These are phyloP conservation scores for Rapana venosa DNA, from an alignment of 2,888 invertebrate species.

Conservation along the genomic window DNA sequence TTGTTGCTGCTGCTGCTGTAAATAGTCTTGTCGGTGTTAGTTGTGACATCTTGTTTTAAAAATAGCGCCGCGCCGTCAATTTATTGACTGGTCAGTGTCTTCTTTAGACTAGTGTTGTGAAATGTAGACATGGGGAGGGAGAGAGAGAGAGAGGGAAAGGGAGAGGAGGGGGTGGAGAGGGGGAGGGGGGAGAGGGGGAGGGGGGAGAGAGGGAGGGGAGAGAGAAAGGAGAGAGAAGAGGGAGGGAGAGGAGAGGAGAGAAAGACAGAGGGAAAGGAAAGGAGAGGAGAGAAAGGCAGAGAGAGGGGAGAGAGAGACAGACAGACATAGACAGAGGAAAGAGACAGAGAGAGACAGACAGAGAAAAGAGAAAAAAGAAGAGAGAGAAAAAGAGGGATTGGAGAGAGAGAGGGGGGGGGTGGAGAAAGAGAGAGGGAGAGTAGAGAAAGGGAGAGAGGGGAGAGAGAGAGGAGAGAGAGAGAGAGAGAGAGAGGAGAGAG, in stretches of 20 bases:
- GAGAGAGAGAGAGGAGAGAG: neutral
- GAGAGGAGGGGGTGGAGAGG: neutral
- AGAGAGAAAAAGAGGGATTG: neutral
- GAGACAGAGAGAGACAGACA: neutral
- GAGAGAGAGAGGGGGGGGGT: neutral
- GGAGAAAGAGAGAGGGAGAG: neutral
- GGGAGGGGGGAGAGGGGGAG: neutral
- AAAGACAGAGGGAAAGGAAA: neutral
- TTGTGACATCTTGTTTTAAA: too few relatives aligned
- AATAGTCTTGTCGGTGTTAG: too few relatives aligned
- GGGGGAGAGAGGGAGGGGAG: too few relatives aligned
- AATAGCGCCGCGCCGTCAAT: too few relatives aligned
- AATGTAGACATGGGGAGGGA: too few relatives aligned
- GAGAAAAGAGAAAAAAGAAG: neutral
- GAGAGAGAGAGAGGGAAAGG: too few relatives aligned
- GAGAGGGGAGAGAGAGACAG: neutral
- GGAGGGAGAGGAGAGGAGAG: neutral
- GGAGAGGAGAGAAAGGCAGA: neutral
- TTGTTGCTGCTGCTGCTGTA: too few relatives aligned
- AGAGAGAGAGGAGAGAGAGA: neutral
- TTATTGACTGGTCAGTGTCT: too few relatives aligned
- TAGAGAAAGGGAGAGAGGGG: neutral
- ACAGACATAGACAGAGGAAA: neutral
- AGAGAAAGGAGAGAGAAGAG: neutral
- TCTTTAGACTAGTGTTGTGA: too few relatives aligned